Percentiles rank a stretch among this genome's conserved stretches.
Conservation (phyloP, 2,113 vertebrate species). For the Thryonomys swinderianus region DNA sequence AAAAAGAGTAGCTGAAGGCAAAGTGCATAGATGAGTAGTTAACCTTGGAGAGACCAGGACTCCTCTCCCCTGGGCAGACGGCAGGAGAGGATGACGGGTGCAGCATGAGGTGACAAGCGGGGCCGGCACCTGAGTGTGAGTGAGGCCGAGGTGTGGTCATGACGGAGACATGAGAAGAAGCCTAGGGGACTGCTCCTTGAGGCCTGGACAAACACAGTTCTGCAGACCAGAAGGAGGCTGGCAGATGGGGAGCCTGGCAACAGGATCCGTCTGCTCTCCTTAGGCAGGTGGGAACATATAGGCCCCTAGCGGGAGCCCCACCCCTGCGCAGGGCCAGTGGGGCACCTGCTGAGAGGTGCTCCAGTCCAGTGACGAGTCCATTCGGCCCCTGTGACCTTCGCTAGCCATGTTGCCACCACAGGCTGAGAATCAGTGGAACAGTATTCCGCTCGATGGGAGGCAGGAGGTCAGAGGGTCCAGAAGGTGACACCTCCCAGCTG, state of each 20-base stretch:
- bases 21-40: not conserved
- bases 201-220: not conserved
- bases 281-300: not conserved
- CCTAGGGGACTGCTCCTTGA: no score
- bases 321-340: not conserved
- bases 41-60: not conserved
- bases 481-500: not conserved
- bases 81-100: not conserved
- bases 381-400: not conserved
- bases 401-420: not conserved
- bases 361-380: no score
- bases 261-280: not conserved
- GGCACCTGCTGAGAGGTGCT: not conserved
- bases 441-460: not conserved
- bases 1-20: no score
- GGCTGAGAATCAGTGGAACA: not conserved
- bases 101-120: not conserved
- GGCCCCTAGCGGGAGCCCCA: not conserved
- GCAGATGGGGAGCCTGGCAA: not conserved
- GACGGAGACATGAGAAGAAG: not conserved
- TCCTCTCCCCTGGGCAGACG: not conserved
- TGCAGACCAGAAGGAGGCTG: not conserved
- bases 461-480: not conserved
- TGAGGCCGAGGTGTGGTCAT: not conserved
- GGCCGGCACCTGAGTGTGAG: not conserved